Evolutionary conservation across 1,140 invertebrate genomes (phyloP).

Genomic region (Drosophila tani): DNA sequence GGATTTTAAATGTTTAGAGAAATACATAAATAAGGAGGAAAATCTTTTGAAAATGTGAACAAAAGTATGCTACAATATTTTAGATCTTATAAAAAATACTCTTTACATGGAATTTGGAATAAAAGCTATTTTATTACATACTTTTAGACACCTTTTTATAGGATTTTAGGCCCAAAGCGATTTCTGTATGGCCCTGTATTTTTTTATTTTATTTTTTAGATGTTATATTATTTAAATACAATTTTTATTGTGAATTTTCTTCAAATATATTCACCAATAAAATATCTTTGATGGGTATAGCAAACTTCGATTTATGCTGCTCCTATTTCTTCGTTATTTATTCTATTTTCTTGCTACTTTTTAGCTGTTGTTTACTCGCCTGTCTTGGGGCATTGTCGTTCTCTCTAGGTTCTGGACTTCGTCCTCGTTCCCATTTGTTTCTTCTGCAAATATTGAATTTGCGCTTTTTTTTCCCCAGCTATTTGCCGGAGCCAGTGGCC

Average conservation of each 20-base stretch:
- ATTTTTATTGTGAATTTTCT: no score
- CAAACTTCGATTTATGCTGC: background rate
- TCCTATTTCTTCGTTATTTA: conserved; percentile 16
- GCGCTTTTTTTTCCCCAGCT: conserved; percentile 61
- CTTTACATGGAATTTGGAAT: no score
- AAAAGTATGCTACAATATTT: background rate
- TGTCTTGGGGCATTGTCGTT: conserved; percentile 37
- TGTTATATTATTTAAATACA: no score
- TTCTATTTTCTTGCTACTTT: conserved; percentile 36
- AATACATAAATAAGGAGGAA: background rate
- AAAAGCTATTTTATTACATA: background rate
- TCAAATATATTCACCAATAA: no score
- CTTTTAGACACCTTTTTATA: background rate
- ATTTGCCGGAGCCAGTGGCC: conserved; percentile 49
- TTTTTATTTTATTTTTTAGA: background rate
- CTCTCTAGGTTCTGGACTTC: conserved; percentile 1
- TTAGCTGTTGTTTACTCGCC: conserved; percentile 62
- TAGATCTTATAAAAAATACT: background rate
- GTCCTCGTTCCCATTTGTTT: conserved; percentile 68
- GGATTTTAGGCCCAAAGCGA: background rate
- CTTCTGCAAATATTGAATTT: conserved; percentile 77
- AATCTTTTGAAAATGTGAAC: background rate
- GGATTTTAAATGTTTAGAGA: background rate
- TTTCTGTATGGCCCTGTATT: background rate
- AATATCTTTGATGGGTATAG: background rate